Conservation (phyloP, 2,113 vertebrate genomes). For the Apus apus region DNA sequence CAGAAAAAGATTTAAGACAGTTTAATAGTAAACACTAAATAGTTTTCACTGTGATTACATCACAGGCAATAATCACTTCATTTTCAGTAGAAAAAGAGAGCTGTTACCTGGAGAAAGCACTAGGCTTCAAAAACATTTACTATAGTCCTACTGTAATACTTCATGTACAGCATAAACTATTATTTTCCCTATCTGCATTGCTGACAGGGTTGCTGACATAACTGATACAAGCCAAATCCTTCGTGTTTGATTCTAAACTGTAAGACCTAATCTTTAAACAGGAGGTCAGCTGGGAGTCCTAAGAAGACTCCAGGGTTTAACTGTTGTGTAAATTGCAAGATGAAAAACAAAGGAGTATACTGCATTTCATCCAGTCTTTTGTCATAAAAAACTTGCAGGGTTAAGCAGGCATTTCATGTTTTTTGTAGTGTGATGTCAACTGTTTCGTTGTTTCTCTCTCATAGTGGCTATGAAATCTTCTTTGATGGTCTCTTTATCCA, state of each 20-base stretch:
- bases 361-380: neutral
- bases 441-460: conserved; percentile 36
- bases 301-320: conserved; percentile 6
- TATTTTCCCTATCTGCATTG: neutral
- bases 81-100: neutral
- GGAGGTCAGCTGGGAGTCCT: neutral
- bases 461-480: conserved; percentile 83
- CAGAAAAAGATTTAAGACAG: neutral
- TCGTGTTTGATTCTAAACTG: neutral
- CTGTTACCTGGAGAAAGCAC: neutral
- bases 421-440: conserved; percentile 14
- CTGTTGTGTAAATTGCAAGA: neutral
- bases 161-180: conserved; percentile 17
- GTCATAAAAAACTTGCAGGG: neutral
- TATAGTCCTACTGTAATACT: neutral
- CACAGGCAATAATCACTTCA: neutral
- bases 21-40: conserved; percentile 3
- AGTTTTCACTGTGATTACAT: neutral
- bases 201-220: neutral
- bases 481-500: conserved; percentile 88
- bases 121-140: neutral
- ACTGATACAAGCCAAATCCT: neutral
- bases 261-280: conserved; percentile 31
- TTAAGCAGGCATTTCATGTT: neutral
- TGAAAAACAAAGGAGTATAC: neutral